phyloP scores from a whole-genome alignment of 2,888 invertebrate genomes.

The Phalangium opilio region DNA sequence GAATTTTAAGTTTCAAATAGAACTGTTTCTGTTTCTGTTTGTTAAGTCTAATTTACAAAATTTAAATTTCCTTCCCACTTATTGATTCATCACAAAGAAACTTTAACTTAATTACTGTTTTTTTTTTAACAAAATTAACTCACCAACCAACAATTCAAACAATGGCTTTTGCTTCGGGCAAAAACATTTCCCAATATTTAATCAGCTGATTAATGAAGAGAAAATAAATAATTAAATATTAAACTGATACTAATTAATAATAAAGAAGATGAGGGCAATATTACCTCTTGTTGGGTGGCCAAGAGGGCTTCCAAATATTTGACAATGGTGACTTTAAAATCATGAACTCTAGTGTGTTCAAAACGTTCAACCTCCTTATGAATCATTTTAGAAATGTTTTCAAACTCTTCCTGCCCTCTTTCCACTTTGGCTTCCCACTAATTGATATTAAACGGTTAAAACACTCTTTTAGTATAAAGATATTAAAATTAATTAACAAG shows the following conservation, averaged over 20 bases:
- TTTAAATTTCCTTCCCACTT: too few species aligned
- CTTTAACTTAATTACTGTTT: too few species aligned
- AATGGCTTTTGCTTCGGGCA: constrained; percentile 86
- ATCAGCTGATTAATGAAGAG: constrained; percentile 70
- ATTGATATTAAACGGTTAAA: constrained; percentile 9
- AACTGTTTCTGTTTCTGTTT: too few species aligned
- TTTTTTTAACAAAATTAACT: background rate
- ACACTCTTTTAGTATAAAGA: background rate
- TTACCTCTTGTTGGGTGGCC: constrained; percentile 83
- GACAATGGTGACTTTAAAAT: constrained; percentile 76
- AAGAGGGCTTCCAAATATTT: constrained; percentile 85
- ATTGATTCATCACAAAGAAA: too few species aligned
- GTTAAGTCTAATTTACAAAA: too few species aligned
- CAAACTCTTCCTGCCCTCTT: constrained; percentile 87
- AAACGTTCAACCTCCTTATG: constrained; percentile 86
- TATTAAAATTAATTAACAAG: background rate
- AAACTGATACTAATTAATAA: constrained; percentile 1
- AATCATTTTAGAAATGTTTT: constrained; percentile 82
- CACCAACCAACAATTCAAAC: too few species aligned
- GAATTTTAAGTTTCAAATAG: too few species aligned
- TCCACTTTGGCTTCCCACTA: constrained; percentile 95
- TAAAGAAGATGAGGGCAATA: constrained; percentile 21
- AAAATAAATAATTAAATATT: constrained; percentile 12
- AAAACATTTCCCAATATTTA: constrained; percentile 88
- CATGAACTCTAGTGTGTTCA: constrained; percentile 69